Conservation (phyloP, 2,888 invertebrate genomes). For the Andrena bucephala region DNA sequence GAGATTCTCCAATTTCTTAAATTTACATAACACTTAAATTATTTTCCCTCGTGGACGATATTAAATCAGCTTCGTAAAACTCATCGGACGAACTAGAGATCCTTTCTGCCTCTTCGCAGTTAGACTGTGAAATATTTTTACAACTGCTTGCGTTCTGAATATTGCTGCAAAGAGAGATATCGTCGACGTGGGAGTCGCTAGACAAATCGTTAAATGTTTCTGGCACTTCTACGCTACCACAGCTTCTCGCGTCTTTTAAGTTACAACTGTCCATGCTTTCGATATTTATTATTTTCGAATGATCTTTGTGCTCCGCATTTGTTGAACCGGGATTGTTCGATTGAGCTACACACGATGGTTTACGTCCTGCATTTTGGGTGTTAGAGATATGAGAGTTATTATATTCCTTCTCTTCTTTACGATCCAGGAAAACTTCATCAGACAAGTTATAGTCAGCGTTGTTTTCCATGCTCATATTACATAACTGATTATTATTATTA, state of each 20-base stretch:
- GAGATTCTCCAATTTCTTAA: not conserved
- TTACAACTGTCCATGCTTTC: not conserved
- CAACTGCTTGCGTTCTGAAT: not conserved
- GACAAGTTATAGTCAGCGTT: not conserved
- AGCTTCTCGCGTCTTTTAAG: not conserved
- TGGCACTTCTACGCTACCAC: not conserved
- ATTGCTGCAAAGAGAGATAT: not conserved
- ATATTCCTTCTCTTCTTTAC: not conserved
- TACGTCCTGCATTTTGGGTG: not conserved
- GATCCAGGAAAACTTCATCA: not conserved
- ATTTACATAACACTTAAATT: conserved; percentile 5
- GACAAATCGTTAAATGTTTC: conserved; percentile 12
- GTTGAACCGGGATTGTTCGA: not conserved
- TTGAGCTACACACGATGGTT: not conserved
- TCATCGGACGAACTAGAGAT: not conserved
- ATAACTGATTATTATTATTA: not conserved
- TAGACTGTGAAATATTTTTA: conserved; percentile 5
- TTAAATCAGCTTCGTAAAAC: conserved; percentile 18
- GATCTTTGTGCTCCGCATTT: not conserved
- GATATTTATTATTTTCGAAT: conserved; percentile 1
- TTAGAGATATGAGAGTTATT: not conserved
- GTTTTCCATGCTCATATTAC: conserved; percentile 35
- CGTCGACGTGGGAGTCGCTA: not conserved
- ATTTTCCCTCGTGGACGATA: conserved; percentile 19
- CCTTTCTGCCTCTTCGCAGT: not conserved